Conservation (phyloP, 1,140 invertebrate species). For the Macrostomum lignano region DNA sequence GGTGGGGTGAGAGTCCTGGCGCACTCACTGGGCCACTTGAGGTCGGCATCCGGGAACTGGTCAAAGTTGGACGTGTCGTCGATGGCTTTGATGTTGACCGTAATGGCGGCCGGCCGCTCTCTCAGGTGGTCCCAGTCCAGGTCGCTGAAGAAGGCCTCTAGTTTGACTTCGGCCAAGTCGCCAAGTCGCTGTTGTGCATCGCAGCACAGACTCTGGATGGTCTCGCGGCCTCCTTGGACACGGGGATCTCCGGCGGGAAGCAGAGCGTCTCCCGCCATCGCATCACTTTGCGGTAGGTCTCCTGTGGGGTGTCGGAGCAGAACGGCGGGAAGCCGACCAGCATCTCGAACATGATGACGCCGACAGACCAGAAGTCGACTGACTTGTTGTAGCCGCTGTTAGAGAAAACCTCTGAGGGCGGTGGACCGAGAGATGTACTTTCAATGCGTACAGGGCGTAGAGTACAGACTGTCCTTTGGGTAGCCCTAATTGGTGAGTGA, state of each 20-base stretch:
- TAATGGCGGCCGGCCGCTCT: constrained; percentile 86
- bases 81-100: constrained; percentile 52
- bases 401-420: constrained; percentile 76
- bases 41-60: constrained; percentile 5
- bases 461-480: too few relatives aligned
- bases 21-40: constrained; percentile 30
- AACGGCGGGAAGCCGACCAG: constrained; percentile 95
- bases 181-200: constrained; percentile 6
- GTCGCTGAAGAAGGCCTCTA: constrained; percentile 54
- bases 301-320: constrained; percentile 92
- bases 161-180: constrained; percentile 52
- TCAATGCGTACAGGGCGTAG: too few relatives aligned
- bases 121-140: constrained; percentile 67
- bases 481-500: too few relatives aligned
- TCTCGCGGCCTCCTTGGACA: constrained; percentile 47
- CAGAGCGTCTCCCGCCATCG: constrained; percentile 88
- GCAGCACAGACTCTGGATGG: constrained; percentile 23
- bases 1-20: too few relatives aligned
- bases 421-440: too few relatives aligned
- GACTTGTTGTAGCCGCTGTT: constrained; percentile 83
- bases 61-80: constrained; percentile 54
- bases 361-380: constrained; percentile 97
- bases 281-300: constrained; percentile 99
- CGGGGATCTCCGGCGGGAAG: constrained; percentile 92
- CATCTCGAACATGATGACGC: constrained; percentile 99